Conservation (phyloP, 2,797 vertebrate genomes). For the Setipinna tenuifilis region DNA sequence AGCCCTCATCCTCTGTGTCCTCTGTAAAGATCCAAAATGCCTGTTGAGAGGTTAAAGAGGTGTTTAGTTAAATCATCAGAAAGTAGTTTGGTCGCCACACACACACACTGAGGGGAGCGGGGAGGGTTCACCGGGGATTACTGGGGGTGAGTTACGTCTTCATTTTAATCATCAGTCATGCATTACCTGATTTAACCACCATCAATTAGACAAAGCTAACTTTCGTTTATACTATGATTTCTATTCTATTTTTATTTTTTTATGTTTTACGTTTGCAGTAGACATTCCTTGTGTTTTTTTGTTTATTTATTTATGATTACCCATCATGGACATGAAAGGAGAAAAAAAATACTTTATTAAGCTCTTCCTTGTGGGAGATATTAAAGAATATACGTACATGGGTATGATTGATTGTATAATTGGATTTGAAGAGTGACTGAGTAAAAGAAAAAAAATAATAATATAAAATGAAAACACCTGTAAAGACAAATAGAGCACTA, state of each 20-base stretch:
- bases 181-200: slow-evolving; percentile 77
- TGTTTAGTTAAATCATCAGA: slow-evolving; percentile 50
- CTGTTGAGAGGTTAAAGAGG: slow-evolving; percentile 42
- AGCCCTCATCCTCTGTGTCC: slow-evolving; percentile 52
- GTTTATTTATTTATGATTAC: slow-evolving; percentile 99
- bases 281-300: slow-evolving; percentile 93
- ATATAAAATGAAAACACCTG: slow-evolving; percentile 75
- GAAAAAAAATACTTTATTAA: slow-evolving; percentile 76
- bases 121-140: slow-evolving; percentile 35
- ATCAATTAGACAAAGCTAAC: slow-evolving; percentile 76
- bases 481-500: slow-evolving; percentile 84
- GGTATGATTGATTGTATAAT: slow-evolving; percentile 87
- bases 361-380: slow-evolving; percentile 77
- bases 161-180: slow-evolving; percentile 68
- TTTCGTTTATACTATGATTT: slow-evolving; percentile 74
- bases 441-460: slow-evolving; percentile 65
- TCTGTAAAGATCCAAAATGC: slow-evolving; percentile 60
- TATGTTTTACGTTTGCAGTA: slow-evolving; percentile 89
- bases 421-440: slow-evolving; percentile 82
- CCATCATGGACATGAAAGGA: slow-evolving; percentile 78
- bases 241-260: slow-evolving; percentile 70
- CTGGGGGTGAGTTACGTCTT: slow-evolving; percentile 61
- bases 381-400: slow-evolving; percentile 81
- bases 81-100: slow-evolving; percentile 50
- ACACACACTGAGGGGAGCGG: slow-evolving; percentile 51